Base-by-base conservation (phyloP, 1,140 invertebrate species). In the Drosophila nigromelanica region DNA sequence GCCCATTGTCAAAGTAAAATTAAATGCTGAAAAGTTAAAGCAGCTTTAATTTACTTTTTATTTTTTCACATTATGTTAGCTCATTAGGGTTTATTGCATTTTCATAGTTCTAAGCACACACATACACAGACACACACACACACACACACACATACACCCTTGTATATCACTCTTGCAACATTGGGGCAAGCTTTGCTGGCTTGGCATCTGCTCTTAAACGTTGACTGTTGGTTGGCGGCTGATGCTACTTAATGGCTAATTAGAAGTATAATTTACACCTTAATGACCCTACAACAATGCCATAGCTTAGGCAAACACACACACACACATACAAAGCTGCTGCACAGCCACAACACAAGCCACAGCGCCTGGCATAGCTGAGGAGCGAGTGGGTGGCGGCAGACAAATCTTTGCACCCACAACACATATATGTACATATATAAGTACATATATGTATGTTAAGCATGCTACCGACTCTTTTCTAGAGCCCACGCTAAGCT, bases 201-300 rank as follows among this genome's bases (percentile, higher is more conserved):
- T 48, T 64, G 51, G 59, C 68, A 66, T 62, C 60, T 69, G 78
- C 75, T 63, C 58, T 76, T 79, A 64, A 79, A 79, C 77, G 48
- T 63, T 63, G 60, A 52, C 39, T 61, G 45, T 39, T 37, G 47
- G 35, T 24, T 64, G 14, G 54, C 66, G 60, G 64, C 71, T 70
- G 74, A 81, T 73, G 75, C 75, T 78, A 68, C 82, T 87, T 87
- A 87, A 87, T 87, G 82, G 78, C 82, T 87, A 87, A 87, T 87
- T 87, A 87, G 76, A 82, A 80, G 82, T 87, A 87, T 87, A 87
- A 87, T 87, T 87, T 87, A 87, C 82, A 87, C 82, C 78, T 86
- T 87, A 86, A 86, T 86, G 78, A 87, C 82, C 76, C 74, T 81
- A 78, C 72, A 86, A 78, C 82, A 86, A 87, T 78, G 67, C 62